Percentiles rank a stretch among this genome's conserved stretches.
Evolutionary conservation across 1,140 invertebrate genomes (phyloP).

Genomic region (Plutomurus gul): DNA sequence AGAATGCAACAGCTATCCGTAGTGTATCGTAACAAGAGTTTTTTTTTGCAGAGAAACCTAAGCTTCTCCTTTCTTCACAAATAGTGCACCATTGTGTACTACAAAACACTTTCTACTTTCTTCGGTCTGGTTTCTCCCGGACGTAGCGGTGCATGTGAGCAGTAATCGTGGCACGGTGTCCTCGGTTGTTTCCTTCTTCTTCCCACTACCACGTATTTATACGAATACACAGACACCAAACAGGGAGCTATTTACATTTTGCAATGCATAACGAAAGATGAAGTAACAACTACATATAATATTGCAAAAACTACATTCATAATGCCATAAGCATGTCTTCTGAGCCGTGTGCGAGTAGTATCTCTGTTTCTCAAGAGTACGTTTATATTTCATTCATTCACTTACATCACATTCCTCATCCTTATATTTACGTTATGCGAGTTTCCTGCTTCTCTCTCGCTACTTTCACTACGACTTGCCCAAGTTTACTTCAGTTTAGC

Average conservation of each 20-base stretch:
- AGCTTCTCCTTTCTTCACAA: no score
- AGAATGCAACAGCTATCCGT: no score
- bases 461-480: background rate
- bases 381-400: background rate
- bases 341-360: background rate
- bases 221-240: background rate
- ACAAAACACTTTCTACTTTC: no score
- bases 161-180: no score
- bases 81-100: no score
- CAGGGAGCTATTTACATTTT: slow-evolving; percentile 5
- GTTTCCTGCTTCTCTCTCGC: background rate
- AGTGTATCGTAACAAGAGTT: no score
- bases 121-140: no score
- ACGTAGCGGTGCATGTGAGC: no score
- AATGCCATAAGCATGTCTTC: background rate
- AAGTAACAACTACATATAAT: background rate
- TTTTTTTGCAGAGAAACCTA: no score
- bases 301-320: background rate
- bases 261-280: slow-evolving; percentile 2
- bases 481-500: background rate
- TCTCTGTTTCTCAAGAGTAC: background rate
- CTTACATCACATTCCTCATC: background rate
- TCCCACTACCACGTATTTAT: background rate
- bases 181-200: background rate
- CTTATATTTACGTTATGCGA: background rate